Evolutionary conservation across 2,888 invertebrate genomes (phyloP).

Genomic region (Tipula vernalis): DNA sequence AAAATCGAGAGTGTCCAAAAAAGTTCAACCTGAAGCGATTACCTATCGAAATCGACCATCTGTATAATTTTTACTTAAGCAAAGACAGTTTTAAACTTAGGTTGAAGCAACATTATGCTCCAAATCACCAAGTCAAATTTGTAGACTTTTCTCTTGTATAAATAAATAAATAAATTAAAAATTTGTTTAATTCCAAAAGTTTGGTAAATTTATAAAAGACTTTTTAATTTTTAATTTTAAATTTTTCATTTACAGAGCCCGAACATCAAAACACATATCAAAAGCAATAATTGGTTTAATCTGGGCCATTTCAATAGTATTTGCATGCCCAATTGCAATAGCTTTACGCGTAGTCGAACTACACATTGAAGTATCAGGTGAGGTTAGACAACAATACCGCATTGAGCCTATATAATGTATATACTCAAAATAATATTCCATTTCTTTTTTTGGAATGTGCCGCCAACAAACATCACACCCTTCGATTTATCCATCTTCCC

Average conservation of each 20-base stretch:
- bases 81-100: too few species aligned
- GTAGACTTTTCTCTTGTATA: too few species aligned
- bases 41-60: too few species aligned
- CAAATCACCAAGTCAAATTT: too few species aligned
- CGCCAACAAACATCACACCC: not conserved
- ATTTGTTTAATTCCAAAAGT: too few species aligned
- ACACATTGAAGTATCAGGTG: conserved; percentile 29
- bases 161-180: too few species aligned
- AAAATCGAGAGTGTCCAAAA: too few species aligned
- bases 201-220: too few species aligned
- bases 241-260: conserved; percentile 40
- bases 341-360: conserved; percentile 32
- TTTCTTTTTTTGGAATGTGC: not conserved
- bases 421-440: not conserved
- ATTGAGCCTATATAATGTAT: not conserved
- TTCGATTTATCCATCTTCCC: not conserved
- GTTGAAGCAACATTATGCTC: too few species aligned
- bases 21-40: too few species aligned
- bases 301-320: conserved; percentile 54
- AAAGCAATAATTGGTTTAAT: conserved; percentile 61
- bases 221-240: not conserved
- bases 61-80: too few species aligned
- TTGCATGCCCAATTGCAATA: conserved; percentile 51
- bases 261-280: conserved; percentile 58
- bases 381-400: conserved; percentile 15